Evolutionary conservation across 2,888 invertebrate genomes (phyloP), one percentile per base, ranked within the genome.

Genomic region (Rhamnusium bicolor): DNA sequence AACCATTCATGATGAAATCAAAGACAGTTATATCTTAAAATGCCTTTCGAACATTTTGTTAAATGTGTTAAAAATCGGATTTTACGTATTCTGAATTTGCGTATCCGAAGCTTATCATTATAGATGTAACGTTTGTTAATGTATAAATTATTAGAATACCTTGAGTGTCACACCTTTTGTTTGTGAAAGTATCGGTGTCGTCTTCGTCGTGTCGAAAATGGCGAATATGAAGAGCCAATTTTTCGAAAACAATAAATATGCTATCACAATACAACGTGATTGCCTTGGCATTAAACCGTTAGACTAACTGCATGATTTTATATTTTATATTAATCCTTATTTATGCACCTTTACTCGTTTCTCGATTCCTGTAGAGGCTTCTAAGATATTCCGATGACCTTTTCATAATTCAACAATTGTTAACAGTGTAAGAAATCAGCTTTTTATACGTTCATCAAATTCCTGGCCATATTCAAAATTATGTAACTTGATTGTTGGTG

Each of bases 111-210:
- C 29, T 32, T 32, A 58, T 40, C 10, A 58, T 32, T 14, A 6
- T 29, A 8, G 24, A 7, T 16, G 32, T 58, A 12, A 29, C 29
- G 58, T 47, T 24, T n/a, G 21, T 46, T 63, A 47, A 63, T 51
- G 27, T 16, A 63, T 49, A 63, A 49, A 49, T 49, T 49, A 29
- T 63, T 63, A 24, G 49, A 61, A 49, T 54, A 24, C 54, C 63
- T 49, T 29, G 21, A 63, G 16, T 16, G 49, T 63, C 49, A 49
- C 63, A 49, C 63, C 24, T 49, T 16, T 63, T 54, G 16, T 8
- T 14, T 16, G 49, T 62, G 63, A 63, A 63, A 63, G 63, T 63
- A 47, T 58, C 63, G 24, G 51, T 63, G 49, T 47, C 29, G 29
- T 63, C 63, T 27, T 63, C 63, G 14, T 47, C 24, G 14, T 24